These are phyloP conservation scores for Noctuana brunneofusca DNA, from an alignment of 2,888 invertebrate species.

Conservation along the genomic window DNA sequence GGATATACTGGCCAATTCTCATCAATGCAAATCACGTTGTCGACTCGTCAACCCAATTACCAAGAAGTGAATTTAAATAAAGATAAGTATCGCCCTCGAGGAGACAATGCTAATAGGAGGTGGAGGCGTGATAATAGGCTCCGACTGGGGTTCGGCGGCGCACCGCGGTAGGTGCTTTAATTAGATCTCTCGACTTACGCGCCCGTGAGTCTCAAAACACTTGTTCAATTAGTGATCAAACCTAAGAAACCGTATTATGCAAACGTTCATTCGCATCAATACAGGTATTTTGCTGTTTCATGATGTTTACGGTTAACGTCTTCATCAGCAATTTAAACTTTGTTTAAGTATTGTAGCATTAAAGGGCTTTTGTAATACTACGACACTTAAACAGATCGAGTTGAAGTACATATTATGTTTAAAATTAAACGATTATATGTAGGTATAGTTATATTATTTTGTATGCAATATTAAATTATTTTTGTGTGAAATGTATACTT, in stretches of 20 bases:
- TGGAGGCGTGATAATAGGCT: conserved; percentile 80
- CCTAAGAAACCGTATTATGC: conserved; percentile 67
- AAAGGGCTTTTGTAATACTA: background rate
- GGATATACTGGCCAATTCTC: conserved; percentile 75
- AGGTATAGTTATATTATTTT: too few relatives aligned
- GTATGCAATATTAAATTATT: too few relatives aligned
- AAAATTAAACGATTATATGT: too few relatives aligned
- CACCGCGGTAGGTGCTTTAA: conserved; percentile 76
- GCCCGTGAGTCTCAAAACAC: conserved; percentile 75
- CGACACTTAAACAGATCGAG: background rate
- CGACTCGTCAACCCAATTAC: conserved; percentile 83
- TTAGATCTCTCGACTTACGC: conserved; percentile 78
- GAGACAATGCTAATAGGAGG: conserved; percentile 82
- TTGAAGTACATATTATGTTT: background rate
- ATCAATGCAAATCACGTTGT: conserved; percentile 84
- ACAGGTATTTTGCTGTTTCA: conserved; percentile 37
- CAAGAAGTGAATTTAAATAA: conserved; percentile 84
- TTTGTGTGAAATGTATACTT: too few relatives aligned
- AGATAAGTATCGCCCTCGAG: conserved; percentile 83
- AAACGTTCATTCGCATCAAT: conserved; percentile 47
- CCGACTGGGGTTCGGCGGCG: conserved; percentile 59
- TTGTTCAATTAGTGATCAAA: conserved; percentile 80
- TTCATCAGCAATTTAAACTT: conserved; percentile 31
- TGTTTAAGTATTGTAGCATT: background rate
- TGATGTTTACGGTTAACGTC: conserved; percentile 30